Evolutionary conservation across 2,888 invertebrate genomes (phyloP).

Genomic region (Pharmacophagus antenor): DNA sequence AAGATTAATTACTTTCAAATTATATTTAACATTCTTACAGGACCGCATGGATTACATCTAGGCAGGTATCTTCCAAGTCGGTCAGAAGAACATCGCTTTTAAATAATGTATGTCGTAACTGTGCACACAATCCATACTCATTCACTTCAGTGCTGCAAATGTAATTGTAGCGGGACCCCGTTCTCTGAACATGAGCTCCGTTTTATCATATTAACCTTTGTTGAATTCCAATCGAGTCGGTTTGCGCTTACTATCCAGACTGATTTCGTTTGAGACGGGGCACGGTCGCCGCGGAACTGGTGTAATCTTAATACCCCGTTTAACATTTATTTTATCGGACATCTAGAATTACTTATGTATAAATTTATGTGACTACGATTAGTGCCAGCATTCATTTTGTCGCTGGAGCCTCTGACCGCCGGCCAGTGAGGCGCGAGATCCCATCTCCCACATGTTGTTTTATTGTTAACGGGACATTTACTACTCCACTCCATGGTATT

Average conservation of each 20-base stretch:
- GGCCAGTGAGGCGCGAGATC: slow-evolving; percentile 2
- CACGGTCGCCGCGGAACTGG: slow-evolving; percentile 7
- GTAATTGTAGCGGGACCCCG: slow-evolving; percentile 29
- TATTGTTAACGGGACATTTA: slow-evolving; percentile 55
- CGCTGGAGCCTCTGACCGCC: background rate
- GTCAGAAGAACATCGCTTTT: slow-evolving; percentile 23
- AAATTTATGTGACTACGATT: slow-evolving; percentile 16
- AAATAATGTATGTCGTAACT: slow-evolving; percentile 29
- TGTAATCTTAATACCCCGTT: slow-evolving; percentile 23
- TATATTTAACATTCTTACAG: background rate
- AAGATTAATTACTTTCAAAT: no score
- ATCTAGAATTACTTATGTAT: slow-evolving; percentile 7
- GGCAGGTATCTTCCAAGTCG: slow-evolving; percentile 21
- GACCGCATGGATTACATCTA: background rate
- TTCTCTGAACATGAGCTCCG: slow-evolving; percentile 27
- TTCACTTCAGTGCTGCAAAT: slow-evolving; percentile 22
- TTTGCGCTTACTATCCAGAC: slow-evolving; percentile 17
- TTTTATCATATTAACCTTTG: slow-evolving; percentile 32
- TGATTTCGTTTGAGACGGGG: slow-evolving; percentile 8
- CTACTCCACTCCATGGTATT: slow-evolving; percentile 42
- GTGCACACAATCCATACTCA: slow-evolving; percentile 26
- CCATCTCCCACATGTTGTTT: slow-evolving; percentile 37
- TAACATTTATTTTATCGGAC: slow-evolving; percentile 20
- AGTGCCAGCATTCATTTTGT: slow-evolving; percentile 6
- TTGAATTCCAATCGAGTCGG: slow-evolving; percentile 26